Conservation (phyloP, 1,140 invertebrate genomes). For the Sitobion miscanthi region DNA sequence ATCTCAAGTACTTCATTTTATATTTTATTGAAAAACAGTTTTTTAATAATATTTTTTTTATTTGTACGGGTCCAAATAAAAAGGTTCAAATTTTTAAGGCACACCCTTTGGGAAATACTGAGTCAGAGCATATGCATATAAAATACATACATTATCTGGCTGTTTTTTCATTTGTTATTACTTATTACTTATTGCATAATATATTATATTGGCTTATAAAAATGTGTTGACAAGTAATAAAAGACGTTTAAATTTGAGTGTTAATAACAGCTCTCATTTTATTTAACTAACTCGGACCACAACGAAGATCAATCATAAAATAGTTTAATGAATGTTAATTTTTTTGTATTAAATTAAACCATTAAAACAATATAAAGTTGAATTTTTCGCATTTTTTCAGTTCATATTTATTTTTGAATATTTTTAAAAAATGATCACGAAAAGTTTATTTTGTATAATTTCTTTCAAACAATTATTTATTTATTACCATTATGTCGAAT, state of each 20-base stretch:
- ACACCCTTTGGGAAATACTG: background rate
- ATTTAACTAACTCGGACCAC: background rate
- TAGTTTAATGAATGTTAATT: background rate
- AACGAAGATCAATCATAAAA: background rate
- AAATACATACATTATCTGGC: background rate
- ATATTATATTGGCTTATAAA: no score
- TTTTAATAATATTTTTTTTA: background rate
- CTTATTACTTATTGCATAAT: no score
- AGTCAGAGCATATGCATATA: background rate
- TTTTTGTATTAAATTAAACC: background rate
- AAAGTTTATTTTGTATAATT: background rate
- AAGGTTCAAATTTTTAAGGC: background rate
- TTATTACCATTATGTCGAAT: background rate
- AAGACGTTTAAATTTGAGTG: background rate
- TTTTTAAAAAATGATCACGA: background rate
- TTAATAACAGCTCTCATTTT: background rate
- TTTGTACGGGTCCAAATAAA: background rate
- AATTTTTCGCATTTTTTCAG: background rate
- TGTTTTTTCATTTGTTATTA: background rate
- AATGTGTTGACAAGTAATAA: no score
- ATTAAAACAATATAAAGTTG: background rate
- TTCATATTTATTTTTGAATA: background rate
- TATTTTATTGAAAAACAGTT: background rate
- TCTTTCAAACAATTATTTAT: background rate
- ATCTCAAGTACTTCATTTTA: background rate